These are phyloP conservation scores for Abrostola tripartita DNA, from an alignment of 2,888 invertebrate genomes.

Conservation along the genomic window DNA sequence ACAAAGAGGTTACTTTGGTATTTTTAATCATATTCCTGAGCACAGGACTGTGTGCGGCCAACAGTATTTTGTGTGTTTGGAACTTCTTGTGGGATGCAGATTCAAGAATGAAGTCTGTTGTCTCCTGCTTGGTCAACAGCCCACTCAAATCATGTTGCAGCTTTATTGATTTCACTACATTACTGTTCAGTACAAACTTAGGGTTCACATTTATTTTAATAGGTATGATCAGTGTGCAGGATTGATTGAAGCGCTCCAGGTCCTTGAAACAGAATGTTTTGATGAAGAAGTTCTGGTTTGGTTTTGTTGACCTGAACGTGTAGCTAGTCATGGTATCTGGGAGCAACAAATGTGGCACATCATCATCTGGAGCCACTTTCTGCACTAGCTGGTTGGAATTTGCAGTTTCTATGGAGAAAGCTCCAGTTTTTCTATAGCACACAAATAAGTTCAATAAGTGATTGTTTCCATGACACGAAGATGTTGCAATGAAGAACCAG, in stretches of 20 bases:
- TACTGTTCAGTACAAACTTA: constrained; percentile 61
- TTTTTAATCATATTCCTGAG: constrained; percentile 68
- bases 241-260: constrained; percentile 51
- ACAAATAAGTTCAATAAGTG: constrained; percentile 77
- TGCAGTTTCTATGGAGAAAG: constrained; percentile 69
- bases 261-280: constrained; percentile 70
- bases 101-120: constrained; percentile 71
- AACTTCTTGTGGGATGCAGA: constrained; percentile 68
- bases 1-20: constrained; percentile 52
- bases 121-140: constrained; percentile 63
- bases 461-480: constrained; percentile 67
- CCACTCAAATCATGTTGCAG: constrained; percentile 67
- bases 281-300: constrained; percentile 69
- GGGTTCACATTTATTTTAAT: constrained; percentile 65
- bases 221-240: constrained; percentile 69
- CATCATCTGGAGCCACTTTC: constrained; percentile 27
- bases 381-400: constrained; percentile 56
- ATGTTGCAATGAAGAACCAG: constrained; percentile 77
- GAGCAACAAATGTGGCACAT: constrained; percentile 47
- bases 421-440: constrained; percentile 67
- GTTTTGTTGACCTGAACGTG: constrained; percentile 62
- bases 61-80: constrained; percentile 72
- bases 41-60: constrained; percentile 74
- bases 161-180: constrained; percentile 70
- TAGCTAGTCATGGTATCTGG: constrained; percentile 58